Conservation (phyloP, 2,888 invertebrate genomes). For the Trimorus sp. region DNA sequence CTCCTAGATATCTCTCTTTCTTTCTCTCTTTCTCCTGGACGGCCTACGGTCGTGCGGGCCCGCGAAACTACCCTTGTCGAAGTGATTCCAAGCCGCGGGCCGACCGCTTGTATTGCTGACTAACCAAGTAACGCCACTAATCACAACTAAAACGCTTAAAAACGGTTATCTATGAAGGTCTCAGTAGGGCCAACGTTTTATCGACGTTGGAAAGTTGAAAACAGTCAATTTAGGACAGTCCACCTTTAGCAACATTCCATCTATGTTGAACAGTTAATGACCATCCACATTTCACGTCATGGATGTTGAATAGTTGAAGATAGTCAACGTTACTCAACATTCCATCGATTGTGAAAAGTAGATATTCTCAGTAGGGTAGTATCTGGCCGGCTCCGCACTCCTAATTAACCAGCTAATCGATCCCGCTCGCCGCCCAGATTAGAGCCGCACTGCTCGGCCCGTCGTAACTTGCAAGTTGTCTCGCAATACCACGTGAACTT, state of each 20-base stretch:
- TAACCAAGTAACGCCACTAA: constrained; percentile 73
- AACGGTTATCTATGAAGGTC: constrained; percentile 67
- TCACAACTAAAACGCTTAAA: constrained; percentile 73
- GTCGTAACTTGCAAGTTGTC: constrained; percentile 62
- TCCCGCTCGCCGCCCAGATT: constrained; percentile 67
- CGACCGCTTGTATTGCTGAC: constrained; percentile 70
- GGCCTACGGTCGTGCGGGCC: constrained; percentile 68
- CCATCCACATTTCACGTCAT: too few species aligned
- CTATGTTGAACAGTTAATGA: too few species aligned
- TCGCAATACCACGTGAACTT: constrained; percentile 61
- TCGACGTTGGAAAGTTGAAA: too few species aligned
- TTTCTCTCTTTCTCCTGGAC: too few species aligned
- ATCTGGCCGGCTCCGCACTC: constrained; percentile 71
- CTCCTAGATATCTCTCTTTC: too few species aligned
- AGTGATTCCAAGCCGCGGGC: constrained; percentile 64
- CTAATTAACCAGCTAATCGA: constrained; percentile 70
- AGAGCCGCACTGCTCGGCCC: constrained; percentile 56
- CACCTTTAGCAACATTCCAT: too few species aligned
- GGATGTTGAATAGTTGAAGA: too few species aligned
- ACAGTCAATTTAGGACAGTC: too few species aligned
- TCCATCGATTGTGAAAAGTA: too few species aligned
- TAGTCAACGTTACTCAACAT: too few species aligned
- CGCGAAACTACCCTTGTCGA: constrained; percentile 65
- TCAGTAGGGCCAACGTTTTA: too few species aligned
- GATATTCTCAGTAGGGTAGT: constrained; percentile 70